These are phyloP conservation scores for Harpalus rubripes DNA, from an alignment of 2,888 invertebrate genomes.

Conservation along the genomic window DNA sequence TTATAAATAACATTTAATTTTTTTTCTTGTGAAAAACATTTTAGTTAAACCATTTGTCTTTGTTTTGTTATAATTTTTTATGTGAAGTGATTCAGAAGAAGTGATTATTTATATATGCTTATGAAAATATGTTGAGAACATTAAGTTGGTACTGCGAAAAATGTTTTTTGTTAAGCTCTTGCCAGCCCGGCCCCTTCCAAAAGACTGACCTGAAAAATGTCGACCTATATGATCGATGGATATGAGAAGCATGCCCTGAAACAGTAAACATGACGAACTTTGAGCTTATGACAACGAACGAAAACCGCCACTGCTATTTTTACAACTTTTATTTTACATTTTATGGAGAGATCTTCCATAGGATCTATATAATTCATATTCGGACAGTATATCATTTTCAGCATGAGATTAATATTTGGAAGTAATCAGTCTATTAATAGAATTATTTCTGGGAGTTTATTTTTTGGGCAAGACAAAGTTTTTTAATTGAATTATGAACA, in stretches of 20 bases:
- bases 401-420: neutral
- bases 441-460: neutral
- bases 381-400: neutral
- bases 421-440: neutral
- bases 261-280: slow-evolving; percentile 58
- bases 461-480: no score
- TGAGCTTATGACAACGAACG: slow-evolving; percentile 43
- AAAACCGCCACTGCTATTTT: slow-evolving; percentile 10
- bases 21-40: no score
- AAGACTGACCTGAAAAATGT: slow-evolving; percentile 56
- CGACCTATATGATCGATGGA: slow-evolving; percentile 55
- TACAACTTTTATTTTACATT: slow-evolving; percentile 40
- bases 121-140: slow-evolving; percentile 33
- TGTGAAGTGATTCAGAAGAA: neutral
- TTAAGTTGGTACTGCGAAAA: slow-evolving; percentile 21
- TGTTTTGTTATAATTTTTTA: neutral
- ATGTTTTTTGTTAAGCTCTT: slow-evolving; percentile 15
- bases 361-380: neutral
- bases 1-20: no score
- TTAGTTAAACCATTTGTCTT: neutral
- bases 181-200: slow-evolving; percentile 11
- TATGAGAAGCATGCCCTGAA: slow-evolving; percentile 45
- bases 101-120: no score
- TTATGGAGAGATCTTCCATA: neutral
- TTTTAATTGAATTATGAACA: no score